phyloP scores from a whole-genome alignment of 2,113 vertebrate genomes.

The Picathartes gymnocephalus region DNA sequence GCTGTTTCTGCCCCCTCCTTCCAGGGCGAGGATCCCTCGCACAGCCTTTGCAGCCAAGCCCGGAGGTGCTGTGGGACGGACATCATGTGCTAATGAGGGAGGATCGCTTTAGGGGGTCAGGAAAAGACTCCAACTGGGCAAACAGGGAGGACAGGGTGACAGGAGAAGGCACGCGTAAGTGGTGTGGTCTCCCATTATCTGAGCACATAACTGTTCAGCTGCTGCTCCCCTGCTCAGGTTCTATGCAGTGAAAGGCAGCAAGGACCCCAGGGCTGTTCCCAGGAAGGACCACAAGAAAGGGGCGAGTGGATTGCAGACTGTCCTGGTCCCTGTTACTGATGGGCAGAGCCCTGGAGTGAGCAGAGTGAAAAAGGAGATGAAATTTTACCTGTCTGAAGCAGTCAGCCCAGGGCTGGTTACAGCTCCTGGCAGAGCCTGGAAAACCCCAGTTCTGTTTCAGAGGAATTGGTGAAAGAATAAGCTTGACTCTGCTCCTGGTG shows the following conservation, averaged over 20 bases:
- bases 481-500: not conserved
- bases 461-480: not conserved
- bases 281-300: not conserved
- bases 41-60: not conserved
- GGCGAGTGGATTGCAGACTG: not conserved
- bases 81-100: not conserved
- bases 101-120: not conserved
- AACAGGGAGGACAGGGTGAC: not conserved
- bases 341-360: not conserved
- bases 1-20: constrained; percentile 1
- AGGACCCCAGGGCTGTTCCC: not conserved
- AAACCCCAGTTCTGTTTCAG: not conserved
- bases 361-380: not conserved
- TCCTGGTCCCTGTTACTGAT: not conserved
- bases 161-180: not conserved
- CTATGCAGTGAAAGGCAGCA: not conserved
- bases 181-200: not conserved
- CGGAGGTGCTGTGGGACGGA: not conserved
- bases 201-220: not conserved
- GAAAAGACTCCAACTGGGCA: not conserved
- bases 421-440: not conserved
- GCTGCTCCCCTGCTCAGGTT: not conserved
- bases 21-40: not conserved
- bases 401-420: not conserved
- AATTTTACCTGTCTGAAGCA: not conserved